A percentile compares a stretch with the other conserved stretches of the same genome.
Conservation (phyloP, 2,888 invertebrate species). For the Cactoblastis cactorum region DNA sequence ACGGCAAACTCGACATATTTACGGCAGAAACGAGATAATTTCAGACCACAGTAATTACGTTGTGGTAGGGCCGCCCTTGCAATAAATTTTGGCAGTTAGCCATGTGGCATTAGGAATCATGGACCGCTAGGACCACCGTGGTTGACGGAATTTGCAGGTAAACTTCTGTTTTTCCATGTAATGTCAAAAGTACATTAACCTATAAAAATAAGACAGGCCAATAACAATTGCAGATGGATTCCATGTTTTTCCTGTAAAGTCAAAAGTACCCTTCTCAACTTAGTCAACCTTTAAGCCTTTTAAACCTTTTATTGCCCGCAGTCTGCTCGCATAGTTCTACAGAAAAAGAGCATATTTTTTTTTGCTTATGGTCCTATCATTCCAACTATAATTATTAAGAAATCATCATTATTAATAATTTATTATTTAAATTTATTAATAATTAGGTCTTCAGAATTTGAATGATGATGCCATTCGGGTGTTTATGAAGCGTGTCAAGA, state of each 20-base stretch:
- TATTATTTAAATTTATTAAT: background rate
- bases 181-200: too few species aligned
- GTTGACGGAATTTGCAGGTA: background rate
- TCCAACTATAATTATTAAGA: too few species aligned
- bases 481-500: slow-evolving; percentile 3
- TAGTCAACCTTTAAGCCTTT: too few species aligned
- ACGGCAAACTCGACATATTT: slow-evolving; percentile 7
- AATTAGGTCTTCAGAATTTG: background rate
- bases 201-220: too few species aligned
- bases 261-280: too few species aligned
- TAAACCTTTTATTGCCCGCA: too few species aligned
- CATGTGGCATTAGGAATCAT: slow-evolving; percentile 13
- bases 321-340: too few species aligned
- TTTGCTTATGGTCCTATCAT: too few species aligned
- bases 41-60: background rate
- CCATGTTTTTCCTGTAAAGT: too few species aligned
- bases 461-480: background rate
- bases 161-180: background rate
- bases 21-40: background rate
- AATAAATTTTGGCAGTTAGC: slow-evolving; percentile 16
- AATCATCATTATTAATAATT: background rate
- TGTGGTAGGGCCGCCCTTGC: slow-evolving; percentile 14
- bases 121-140: slow-evolving; percentile 14
- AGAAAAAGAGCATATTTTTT: too few species aligned
- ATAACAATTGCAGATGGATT: too few species aligned